phyloP scores from a whole-genome alignment of 1,140 invertebrate genomes.

The Babylonia areolata region DNA sequence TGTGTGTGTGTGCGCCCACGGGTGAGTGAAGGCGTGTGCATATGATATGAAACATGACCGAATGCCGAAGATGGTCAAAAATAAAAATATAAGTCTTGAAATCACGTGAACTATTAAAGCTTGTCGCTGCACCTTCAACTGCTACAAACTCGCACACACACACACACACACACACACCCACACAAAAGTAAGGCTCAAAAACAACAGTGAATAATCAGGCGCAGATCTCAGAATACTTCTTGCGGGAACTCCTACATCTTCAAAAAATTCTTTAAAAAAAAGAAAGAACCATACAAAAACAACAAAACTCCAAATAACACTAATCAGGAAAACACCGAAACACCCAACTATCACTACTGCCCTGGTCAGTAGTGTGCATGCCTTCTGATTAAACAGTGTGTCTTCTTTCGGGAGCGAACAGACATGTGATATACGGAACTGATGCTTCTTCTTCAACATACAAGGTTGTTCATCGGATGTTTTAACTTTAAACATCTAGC shows the following conservation, averaged over 20 bases:
- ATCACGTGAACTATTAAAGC: background rate
- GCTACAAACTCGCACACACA: background rate
- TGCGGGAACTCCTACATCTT: background rate
- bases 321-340: background rate
- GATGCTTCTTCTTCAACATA: too few species aligned
- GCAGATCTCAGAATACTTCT: background rate
- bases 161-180: background rate
- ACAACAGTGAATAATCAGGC: background rate
- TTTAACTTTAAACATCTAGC: too few species aligned
- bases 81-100: background rate
- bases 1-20: background rate
- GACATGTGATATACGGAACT: too few species aligned
- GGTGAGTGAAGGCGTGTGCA: background rate
- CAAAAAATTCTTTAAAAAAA: background rate
- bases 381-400: too few species aligned
- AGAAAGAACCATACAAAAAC: background rate
- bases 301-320: too few species aligned
- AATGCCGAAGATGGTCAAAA: too few species aligned
- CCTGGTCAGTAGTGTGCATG: background rate
- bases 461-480: too few species aligned
- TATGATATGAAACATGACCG: background rate
- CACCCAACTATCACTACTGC: background rate
- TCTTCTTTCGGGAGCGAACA: too few species aligned
- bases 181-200: background rate
- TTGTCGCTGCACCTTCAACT: background rate